Conservation (phyloP, 2,888 invertebrate species). For the Apomyelois bistriatella region DNA sequence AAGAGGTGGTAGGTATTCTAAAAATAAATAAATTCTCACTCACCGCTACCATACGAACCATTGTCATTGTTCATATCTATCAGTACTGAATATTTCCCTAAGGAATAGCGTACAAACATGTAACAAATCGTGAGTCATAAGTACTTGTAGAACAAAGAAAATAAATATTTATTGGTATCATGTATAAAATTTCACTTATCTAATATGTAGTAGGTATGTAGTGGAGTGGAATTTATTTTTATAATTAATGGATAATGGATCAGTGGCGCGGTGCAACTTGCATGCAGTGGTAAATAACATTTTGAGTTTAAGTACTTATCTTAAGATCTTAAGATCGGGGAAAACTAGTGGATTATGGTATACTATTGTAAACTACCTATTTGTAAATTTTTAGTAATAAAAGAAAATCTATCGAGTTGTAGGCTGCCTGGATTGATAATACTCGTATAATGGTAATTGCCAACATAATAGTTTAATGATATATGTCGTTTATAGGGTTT, state of each 20-base stretch:
- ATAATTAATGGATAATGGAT: conserved; percentile 21
- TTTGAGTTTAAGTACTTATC: too few species aligned
- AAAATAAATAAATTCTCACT: conserved; percentile 38
- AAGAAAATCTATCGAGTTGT: too few species aligned
- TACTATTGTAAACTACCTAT: too few species aligned
- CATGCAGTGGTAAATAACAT: conserved; percentile 6
- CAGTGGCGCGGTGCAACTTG: conserved; percentile 7
- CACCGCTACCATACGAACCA: conserved; percentile 68
- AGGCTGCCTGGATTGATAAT: too few species aligned
- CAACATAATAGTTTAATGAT: too few species aligned
- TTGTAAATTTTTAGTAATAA: too few species aligned
- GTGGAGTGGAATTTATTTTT: conserved; percentile 6
- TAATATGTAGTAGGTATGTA: neutral
- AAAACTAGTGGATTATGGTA: too few species aligned
- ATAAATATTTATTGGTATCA: neutral
- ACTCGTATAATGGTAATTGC: too few species aligned
- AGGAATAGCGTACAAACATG: neutral
- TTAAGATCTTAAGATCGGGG: too few species aligned
- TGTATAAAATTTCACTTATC: neutral
- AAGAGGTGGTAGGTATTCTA: conserved; percentile 40
- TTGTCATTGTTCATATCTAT: conserved; percentile 61
- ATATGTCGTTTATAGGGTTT: too few species aligned
- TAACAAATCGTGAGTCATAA: neutral
- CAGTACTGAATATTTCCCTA: neutral
- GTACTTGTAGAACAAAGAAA: neutral